Evolutionary conservation across 2,113 vertebrate species (phyloP).

Genomic region (Seriola quinqueradiata): DNA sequence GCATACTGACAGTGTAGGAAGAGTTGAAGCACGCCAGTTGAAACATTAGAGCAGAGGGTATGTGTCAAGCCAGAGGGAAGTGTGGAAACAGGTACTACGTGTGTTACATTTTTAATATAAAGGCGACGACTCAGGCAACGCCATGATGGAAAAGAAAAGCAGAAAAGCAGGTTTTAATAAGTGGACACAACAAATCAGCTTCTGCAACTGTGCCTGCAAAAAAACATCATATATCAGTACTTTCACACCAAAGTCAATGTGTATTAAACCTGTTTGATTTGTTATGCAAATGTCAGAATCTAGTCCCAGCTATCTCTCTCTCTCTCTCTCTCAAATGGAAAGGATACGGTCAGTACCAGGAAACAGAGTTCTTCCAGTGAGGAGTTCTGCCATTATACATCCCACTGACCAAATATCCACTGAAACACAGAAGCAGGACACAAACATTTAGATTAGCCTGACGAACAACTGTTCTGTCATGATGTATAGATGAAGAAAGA

Average conservation of each 20-base stretch:
- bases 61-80: constrained; percentile 28
- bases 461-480: neutral
- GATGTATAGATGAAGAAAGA: too few relatives aligned
- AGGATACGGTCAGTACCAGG: constrained; percentile 99
- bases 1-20: constrained; percentile 27
- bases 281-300: constrained; percentile 20
- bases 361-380: constrained; percentile 97
- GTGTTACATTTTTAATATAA: constrained; percentile 2
- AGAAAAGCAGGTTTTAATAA: constrained; percentile 13
- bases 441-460: neutral
- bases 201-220: neutral
- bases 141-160: constrained; percentile 16
- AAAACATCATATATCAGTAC: neutral
- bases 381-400: constrained; percentile 99
- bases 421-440: constrained; percentile 72
- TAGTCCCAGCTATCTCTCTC: too few relatives aligned
- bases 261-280: constrained; percentile 22
- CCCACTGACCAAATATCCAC: constrained; percentile 99
- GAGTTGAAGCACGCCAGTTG: constrained; percentile 9
- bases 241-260: neutral
- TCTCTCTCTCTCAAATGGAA: constrained; percentile 27
- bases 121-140: constrained; percentile 6
- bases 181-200: neutral
- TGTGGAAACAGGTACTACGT: constrained; percentile 5
- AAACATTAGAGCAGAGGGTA: constrained; percentile 29